A percentile compares a stretch with the other conserved stretches of the same genome.
Evolutionary conservation across 1,140 invertebrate genomes (phyloP).

Genomic region (Orchestia grillus): DNA sequence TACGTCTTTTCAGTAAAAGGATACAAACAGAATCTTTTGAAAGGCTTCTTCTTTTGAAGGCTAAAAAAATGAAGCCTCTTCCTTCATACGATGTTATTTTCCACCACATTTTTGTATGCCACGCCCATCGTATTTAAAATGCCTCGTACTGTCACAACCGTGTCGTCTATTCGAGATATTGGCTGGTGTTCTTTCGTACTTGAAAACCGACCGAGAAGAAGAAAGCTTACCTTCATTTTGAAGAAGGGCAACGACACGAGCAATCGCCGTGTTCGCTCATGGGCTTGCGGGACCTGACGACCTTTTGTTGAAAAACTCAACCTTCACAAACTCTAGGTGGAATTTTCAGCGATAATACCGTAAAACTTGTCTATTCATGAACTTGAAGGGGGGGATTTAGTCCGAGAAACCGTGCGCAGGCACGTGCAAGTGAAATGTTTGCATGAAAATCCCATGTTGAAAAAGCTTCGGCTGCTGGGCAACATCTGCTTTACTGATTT

Average conservation of each 20-base stretch:
- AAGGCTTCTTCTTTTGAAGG: background rate
- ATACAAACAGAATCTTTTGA: background rate
- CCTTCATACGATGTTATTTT: background rate
- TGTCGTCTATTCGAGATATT: background rate
- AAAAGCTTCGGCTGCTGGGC: no score
- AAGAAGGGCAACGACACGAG: background rate
- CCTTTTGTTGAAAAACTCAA: no score
- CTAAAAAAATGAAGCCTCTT: background rate
- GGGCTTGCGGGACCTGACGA: no score
- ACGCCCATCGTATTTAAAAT: background rate
- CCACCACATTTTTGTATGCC: background rate
- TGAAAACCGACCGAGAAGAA: background rate
- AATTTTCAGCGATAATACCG: no score
- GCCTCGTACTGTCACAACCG: background rate
- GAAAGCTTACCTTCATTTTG: background rate
- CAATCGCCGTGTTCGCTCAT: no score
- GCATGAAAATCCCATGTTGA: no score
- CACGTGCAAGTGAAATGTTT: no score
- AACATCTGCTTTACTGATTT: no score
- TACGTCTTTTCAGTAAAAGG: background rate
- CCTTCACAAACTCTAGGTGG: no score
- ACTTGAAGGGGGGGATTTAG: no score
- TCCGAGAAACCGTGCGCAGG: no score
- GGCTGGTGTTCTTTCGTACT: background rate
- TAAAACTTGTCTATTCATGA: no score